Base-by-base conservation (phyloP, 2,113 vertebrate species). In the Reinhardtius hippoglossoides region DNA sequence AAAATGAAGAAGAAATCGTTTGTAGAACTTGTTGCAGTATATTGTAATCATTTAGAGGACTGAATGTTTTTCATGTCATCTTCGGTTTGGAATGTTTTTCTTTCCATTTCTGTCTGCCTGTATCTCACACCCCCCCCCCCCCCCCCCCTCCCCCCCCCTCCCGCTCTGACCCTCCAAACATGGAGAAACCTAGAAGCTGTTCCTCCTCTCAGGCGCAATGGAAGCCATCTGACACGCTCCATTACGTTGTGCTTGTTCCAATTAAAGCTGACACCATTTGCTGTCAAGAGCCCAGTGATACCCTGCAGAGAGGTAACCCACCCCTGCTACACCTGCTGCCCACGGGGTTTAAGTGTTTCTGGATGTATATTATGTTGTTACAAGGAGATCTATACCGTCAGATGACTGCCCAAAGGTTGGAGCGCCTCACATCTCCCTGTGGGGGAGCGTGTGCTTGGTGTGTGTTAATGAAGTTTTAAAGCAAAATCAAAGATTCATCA, bases 261-360 rank as follows among this genome's bases (percentile, higher is more conserved):
- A 94, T 94, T 94, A 94, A 93, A 89, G 74, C 74, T 90, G 88
- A 91, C 90, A 91, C 90, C 90, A 88, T 92, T 92, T 89, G 86
- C 89, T 92, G 93, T 89, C 90, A 92, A 76, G 88, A 91, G 86
- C 79, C 68, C 67, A 61, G 85, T 72, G 74, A 88, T 72, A 78
- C 76, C 78, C 85, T 72, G 79, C 87, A 85, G 91, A 89, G 88
- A 91, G 79, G 87, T 84, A 87, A 74, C 74, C 78, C 78, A 75
- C 71, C 71, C 71, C 67, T 67, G 48, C 71, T 59, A 55, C 80
- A 84, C 74, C 82, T 70, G 24, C 82, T 83, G 67, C 85, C 85
- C 81, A 21, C 42, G 27, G 69, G 78, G 56, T 69, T 83, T 81
- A 62, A 79, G 62, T 87, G 86, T 83, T 84, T 84, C 66, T 88